Conservation (phyloP, 2,113 vertebrate species). For the Pseudorasbora parva region DNA sequence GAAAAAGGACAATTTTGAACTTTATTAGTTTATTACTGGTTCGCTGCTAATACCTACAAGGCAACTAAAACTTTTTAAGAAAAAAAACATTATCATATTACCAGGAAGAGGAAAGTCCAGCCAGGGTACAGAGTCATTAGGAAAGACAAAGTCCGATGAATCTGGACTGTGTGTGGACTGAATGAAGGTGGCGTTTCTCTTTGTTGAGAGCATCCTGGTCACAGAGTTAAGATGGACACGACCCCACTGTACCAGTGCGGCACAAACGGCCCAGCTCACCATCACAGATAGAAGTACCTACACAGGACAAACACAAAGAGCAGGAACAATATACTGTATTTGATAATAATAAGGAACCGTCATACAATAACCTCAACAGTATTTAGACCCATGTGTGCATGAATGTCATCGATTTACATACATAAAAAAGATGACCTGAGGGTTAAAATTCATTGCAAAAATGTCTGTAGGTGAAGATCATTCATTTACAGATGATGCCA, state of each 20-base stretch:
- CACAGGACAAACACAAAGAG: background rate
- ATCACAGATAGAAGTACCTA: conserved; percentile 80
- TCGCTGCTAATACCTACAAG: background rate
- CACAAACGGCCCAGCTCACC: conserved; percentile 73
- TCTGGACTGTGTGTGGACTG: conserved; percentile 10
- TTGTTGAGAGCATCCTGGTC: conserved; percentile 48
- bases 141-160: background rate
- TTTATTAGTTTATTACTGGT: no score
- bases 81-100: conserved; percentile 47
- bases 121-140: conserved; percentile 69
- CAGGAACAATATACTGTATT: background rate
- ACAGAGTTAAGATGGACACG: conserved; percentile 54
- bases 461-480: no score
- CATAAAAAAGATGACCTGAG: background rate
- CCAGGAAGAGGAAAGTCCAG: conserved; percentile 78
- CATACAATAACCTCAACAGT: background rate
- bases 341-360: no score
- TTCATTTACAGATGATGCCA: conserved; percentile 7
- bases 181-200: conserved; percentile 15
- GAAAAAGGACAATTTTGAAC: background rate
- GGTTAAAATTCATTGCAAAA: background rate
- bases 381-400: background rate
- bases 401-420: background rate
- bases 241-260: conserved; percentile 62
- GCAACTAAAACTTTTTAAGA: background rate